A percentile compares a stretch with the other conserved stretches of the same genome.
Evolutionary conservation across 2,888 invertebrate species (phyloP).

Genomic region (Rapana venosa): DNA sequence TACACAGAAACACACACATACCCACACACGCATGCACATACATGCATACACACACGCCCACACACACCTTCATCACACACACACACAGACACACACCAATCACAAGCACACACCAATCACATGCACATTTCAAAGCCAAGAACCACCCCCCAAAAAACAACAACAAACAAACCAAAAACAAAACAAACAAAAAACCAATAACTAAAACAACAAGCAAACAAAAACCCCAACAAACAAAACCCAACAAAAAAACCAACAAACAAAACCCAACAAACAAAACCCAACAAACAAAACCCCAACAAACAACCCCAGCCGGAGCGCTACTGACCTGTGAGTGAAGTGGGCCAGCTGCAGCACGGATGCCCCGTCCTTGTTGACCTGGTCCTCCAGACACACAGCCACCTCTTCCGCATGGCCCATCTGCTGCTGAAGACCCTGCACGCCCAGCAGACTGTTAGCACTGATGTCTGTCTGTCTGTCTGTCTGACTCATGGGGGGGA

Average conservation of each 20-base stretch:
- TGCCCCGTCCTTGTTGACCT: conserved; percentile 56
- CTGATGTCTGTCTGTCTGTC: too few relatives aligned
- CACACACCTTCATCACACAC: background rate
- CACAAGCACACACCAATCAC: too few relatives aligned
- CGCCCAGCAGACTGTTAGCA: background rate
- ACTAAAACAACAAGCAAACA: too few relatives aligned
- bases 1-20: background rate
- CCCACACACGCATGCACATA: background rate
- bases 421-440: conserved; percentile 65
- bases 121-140: too few relatives aligned
- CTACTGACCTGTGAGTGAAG: conserved; percentile 60
- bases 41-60: background rate
- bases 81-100: too few relatives aligned
- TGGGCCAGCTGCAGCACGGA: conserved; percentile 56
- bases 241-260: too few relatives aligned
- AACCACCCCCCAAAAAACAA: too few relatives aligned
- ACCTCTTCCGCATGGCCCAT: conserved; percentile 66
- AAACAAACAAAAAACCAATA: too few relatives aligned
- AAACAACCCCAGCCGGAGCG: background rate
- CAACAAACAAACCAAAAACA: background rate
- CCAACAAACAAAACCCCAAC: too few relatives aligned
- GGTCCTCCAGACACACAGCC: conserved; percentile 67
- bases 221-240: background rate
- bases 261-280: background rate
- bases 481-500: too few relatives aligned